Percentiles rank a stretch among this genome's conserved stretches.
phyloP scores from a whole-genome alignment of 2,888 invertebrate species.

The Pemphredon lugubris region DNA sequence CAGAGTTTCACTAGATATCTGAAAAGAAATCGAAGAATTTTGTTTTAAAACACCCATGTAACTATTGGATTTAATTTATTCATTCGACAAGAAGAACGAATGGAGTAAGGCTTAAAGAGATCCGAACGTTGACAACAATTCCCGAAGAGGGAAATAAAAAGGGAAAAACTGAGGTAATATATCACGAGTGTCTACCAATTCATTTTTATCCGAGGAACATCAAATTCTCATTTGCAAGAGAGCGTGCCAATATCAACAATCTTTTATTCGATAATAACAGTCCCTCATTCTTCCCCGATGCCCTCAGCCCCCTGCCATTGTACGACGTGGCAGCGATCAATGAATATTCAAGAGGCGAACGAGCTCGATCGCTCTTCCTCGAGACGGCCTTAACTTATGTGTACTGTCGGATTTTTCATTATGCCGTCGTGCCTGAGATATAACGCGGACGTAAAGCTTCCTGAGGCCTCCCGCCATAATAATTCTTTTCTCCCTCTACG shows the following conservation, averaged over 20 bases:
- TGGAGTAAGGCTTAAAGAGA: too few relatives aligned
- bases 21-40: too few relatives aligned
- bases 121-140: too few relatives aligned
- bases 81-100: too few relatives aligned
- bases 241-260: conserved; percentile 14
- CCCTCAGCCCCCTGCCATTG: conserved; percentile 40
- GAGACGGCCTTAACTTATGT: conserved; percentile 64
- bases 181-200: background rate
- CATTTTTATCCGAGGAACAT: background rate
- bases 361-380: conserved; percentile 63
- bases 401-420: conserved; percentile 66
- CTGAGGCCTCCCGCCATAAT: conserved; percentile 41
- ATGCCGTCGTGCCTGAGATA: conserved; percentile 58
- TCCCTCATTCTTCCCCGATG: conserved; percentile 22
- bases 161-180: too few relatives aligned
- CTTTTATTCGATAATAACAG: conserved; percentile 26
- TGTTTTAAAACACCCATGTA: too few relatives aligned
- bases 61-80: too few relatives aligned
- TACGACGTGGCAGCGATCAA: conserved; percentile 43
- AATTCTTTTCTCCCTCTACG: conserved; percentile 47
- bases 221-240: background rate
- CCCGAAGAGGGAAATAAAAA: too few relatives aligned
- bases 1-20: too few relatives aligned
- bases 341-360: conserved; percentile 69
- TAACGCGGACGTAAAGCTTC: conserved; percentile 51